Conservation (phyloP, 2,113 vertebrate genomes). For the Thermophis baileyi region DNA sequence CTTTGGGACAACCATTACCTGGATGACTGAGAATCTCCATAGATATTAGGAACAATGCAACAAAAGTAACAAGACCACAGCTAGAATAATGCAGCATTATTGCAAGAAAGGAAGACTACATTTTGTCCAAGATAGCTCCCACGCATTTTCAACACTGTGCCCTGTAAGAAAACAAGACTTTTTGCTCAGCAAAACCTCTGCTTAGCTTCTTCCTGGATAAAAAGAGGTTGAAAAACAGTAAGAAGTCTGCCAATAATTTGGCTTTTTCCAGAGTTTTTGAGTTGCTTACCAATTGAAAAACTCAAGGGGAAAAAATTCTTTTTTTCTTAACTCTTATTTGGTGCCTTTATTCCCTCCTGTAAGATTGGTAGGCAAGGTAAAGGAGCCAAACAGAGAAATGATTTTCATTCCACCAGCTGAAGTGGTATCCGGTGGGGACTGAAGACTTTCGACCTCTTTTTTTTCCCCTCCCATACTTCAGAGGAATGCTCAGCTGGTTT, state of each 20-base stretch:
- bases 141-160: neutral
- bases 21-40: too few relatives aligned
- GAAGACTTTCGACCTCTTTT: neutral
- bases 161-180: neutral
- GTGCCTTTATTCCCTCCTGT: neutral
- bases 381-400: neutral
- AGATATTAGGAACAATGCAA: neutral
- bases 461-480: neutral
- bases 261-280: neutral
- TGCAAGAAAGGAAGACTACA: neutral
- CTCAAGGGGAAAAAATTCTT: neutral
- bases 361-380: neutral
- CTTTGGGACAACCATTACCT: too few relatives aligned
- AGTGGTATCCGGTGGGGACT: neutral
- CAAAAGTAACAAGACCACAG: neutral
- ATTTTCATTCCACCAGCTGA: neutral
- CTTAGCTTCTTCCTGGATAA: neutral
- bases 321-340: neutral
- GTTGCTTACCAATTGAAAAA: neutral
- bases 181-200: neutral
- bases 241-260: neutral
- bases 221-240: neutral
- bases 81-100: neutral
- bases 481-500: neutral
- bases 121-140: neutral